Evolutionary conservation across 1,140 invertebrate genomes (phyloP).

Genomic region (Diorhabda carinulata): DNA sequence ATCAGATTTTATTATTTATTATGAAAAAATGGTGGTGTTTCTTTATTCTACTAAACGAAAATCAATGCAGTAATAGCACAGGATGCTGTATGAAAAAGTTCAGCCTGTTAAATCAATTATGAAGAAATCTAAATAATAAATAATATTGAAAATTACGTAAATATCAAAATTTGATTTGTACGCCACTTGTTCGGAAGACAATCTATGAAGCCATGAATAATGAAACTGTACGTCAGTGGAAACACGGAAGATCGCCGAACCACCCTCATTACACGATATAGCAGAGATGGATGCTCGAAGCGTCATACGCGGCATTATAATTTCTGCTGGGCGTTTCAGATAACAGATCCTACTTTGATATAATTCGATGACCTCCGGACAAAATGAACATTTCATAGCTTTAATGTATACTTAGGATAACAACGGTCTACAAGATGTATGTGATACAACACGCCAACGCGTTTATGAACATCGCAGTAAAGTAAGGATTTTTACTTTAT

Average conservation of each 20-base stretch:
- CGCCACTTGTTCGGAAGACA: background rate
- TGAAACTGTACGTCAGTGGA: conserved; percentile 9
- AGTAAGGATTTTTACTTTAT: too few relatives aligned
- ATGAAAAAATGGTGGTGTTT: too few relatives aligned
- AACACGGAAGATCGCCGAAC: conserved; percentile 8
- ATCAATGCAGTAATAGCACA: too few relatives aligned
- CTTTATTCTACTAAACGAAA: too few relatives aligned
- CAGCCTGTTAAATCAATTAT: too few relatives aligned
- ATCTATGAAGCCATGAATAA: conserved; percentile 12
- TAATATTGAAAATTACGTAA: too few relatives aligned
- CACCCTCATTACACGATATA: conserved; percentile 9
- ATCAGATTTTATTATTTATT: too few relatives aligned
- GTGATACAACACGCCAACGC: conserved; percentile 2
- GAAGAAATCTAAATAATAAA: too few relatives aligned
- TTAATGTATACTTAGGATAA: conserved; percentile 14
- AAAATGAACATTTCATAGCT: conserved; percentile 6
- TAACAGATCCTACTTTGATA: conserved; percentile 13
- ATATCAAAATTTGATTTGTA: background rate
- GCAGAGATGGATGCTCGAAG: conserved; percentile 7
- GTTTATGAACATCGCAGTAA: background rate
- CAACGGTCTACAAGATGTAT: conserved; percentile 9
- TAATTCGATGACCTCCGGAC: conserved; percentile 11
- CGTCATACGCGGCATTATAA: conserved; percentile 6
- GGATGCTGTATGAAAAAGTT: too few relatives aligned
- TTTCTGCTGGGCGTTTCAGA: conserved; percentile 12